Evolutionary conservation across 2,888 invertebrate species (phyloP), one percentile per base, ranked within the genome.

Genomic region (Meteorus cinctellus): DNA sequence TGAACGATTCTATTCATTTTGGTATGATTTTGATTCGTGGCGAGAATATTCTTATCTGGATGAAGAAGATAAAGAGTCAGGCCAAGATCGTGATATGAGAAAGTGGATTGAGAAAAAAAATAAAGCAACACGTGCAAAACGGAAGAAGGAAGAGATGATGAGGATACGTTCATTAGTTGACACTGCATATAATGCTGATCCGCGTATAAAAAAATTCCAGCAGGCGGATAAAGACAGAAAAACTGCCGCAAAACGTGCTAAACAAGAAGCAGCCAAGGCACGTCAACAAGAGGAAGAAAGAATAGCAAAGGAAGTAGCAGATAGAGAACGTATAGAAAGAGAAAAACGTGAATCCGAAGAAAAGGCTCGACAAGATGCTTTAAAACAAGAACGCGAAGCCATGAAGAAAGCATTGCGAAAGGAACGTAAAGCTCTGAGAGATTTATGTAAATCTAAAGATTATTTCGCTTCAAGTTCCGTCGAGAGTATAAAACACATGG

Each of bases 11-110:
- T 99, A 99, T 89, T 94, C 95, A 19, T 99, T 98, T 90, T 99
- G 99, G 99, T 98, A 96, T 89, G 95, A 97, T 85, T 99, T 99
- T 90, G 97, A 98, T 82, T 98, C 99, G 0, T 99, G 99, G 99
- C 93, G 99, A 79, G 99, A 99, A 89, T 99, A 96, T 90, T 99
- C 99, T 1, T 99, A 99, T 89, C 91, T 98, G 82, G 99, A 99
- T 88, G 98, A 99, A 90, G 99, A 99, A 89, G 99, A 99, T 86
- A 99, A 99, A 88, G 98, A 99, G 87, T 97, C 96, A 86, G 99
- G 98, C 1, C 97, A 98, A 88, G 98, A 96, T 90, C 94, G 99
- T 1, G 98, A 98, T 84, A 98, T 98, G 90, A 92, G 99, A 65
- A 93, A 97, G 79, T 99, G 98, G 96, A 99, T 99, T 87, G 99